These are phyloP conservation scores for Dendrolimus kikuchii DNA, from an alignment of 1,140 invertebrate species.

Conservation along the genomic window DNA sequence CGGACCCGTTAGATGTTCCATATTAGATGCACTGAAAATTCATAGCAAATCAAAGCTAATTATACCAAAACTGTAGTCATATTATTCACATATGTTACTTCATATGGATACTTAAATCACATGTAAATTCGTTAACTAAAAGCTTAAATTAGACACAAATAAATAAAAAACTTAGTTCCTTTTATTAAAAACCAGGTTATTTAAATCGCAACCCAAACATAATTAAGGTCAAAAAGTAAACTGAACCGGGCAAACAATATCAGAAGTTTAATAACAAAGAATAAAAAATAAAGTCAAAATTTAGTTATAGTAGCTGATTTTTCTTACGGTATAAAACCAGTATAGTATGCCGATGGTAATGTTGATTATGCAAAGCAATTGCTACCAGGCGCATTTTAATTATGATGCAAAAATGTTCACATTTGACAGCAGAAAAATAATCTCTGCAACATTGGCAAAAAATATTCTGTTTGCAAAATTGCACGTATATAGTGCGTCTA, in stretches of 20 bases:
- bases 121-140: constrained; percentile 15
- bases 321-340: no score
- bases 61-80: neutral
- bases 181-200: constrained; percentile 28
- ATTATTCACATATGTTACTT: constrained; percentile 19
- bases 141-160: constrained; percentile 44
- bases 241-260: neutral
- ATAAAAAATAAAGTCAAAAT: neutral
- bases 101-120: constrained; percentile 14
- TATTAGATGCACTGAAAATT: constrained; percentile 6
- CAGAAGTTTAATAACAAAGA: neutral
- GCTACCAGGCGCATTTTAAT: constrained; percentile 64
- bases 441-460: constrained; percentile 31
- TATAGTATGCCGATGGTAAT: neutral
- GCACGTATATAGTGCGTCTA: constrained; percentile 17
- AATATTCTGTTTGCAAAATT: constrained; percentile 25
- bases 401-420: constrained; percentile 37
- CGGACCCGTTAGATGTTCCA: no score
- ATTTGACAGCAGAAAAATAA: constrained; percentile 38
- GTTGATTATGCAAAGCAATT: constrained; percentile 57
- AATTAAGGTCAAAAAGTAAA: constrained; percentile 18
- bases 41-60: constrained; percentile 15
- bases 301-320: neutral
- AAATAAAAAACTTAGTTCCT: constrained; percentile 14
- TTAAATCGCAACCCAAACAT: constrained; percentile 26